Evolutionary conservation across 2,797 vertebrate species (phyloP).

Genomic region (Valencia hispanica): DNA sequence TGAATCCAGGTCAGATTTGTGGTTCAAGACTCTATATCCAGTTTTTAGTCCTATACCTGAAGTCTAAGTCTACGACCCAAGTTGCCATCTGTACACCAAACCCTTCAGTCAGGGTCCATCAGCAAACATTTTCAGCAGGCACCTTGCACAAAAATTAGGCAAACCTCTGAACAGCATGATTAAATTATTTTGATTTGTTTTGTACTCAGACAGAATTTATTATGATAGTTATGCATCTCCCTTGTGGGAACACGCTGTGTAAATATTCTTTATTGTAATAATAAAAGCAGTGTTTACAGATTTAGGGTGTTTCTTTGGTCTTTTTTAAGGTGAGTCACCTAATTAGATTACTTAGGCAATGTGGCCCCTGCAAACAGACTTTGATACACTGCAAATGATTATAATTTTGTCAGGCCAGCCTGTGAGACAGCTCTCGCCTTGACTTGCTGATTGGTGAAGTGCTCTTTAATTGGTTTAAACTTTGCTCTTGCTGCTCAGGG

Average conservation of each 20-base stretch:
- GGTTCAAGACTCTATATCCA: no score
- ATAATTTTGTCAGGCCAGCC: constrained; percentile 68
- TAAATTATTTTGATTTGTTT: constrained; percentile 45
- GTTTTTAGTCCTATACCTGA: no score
- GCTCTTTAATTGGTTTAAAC: constrained; percentile 88
- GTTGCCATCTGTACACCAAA: neutral
- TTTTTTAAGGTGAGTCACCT: constrained; percentile 46
- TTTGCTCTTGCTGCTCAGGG: constrained; percentile 81
- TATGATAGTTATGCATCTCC: constrained; percentile 34
- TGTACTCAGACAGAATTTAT: constrained; percentile 38
- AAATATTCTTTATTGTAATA: constrained; percentile 48
- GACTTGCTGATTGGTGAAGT: constrained; percentile 77
- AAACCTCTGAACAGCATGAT: constrained; percentile 34
- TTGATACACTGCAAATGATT: constrained; percentile 79
- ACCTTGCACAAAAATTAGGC: constrained; percentile 41
- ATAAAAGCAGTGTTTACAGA: constrained; percentile 48
- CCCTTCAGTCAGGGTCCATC: neutral
- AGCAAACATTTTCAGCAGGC: neutral
- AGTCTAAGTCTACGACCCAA: no score
- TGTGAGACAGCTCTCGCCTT: constrained; percentile 65
- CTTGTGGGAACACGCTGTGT: constrained; percentile 21
- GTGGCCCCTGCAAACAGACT: constrained; percentile 65
- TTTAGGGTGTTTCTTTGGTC: constrained; percentile 45
- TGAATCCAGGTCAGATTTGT: no score
- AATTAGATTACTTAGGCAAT: constrained; percentile 69